phyloP scores from a whole-genome alignment of 2,113 vertebrate genomes.

The Oreotrochilus melanogaster region DNA sequence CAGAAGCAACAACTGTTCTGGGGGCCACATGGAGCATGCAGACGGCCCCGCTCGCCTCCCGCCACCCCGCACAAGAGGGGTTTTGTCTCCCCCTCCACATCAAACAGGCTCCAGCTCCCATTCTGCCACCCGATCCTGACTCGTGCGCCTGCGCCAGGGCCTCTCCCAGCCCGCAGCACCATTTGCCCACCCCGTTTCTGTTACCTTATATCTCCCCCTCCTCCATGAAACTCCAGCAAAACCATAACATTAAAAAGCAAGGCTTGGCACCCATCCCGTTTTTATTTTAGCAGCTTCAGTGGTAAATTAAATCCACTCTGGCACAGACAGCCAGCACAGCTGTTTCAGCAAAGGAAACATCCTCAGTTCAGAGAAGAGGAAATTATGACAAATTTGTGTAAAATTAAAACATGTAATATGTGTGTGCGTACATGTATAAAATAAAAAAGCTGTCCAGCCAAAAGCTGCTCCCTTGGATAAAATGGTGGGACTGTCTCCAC shows the following conservation, averaged over 20 bases:
- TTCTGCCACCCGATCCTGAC: neutral
- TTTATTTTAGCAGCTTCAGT: constrained; percentile 55
- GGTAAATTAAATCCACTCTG: constrained; percentile 57
- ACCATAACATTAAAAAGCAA: constrained; percentile 37
- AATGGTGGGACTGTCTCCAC: neutral
- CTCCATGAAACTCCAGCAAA: constrained; percentile 24
- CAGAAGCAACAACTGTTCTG: constrained; percentile 55
- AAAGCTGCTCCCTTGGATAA: constrained; percentile 19
- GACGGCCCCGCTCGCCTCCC: neutral
- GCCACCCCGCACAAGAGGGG: neutral
- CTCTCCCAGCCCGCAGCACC: neutral
- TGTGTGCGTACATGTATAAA: constrained; percentile 3
- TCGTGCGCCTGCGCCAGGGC: neutral
- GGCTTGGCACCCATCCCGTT: constrained; percentile 33
- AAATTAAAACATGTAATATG: constrained; percentile 37
- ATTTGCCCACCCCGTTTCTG: neutral
- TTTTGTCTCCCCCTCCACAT: constrained; percentile 31
- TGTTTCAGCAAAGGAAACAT: constrained; percentile 65
- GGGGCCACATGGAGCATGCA: neutral
- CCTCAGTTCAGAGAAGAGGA: constrained; percentile 41
- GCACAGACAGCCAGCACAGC: constrained; percentile 57
- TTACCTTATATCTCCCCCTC: constrained; percentile 21
- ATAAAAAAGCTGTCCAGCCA: neutral
- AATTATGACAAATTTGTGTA: constrained; percentile 44
- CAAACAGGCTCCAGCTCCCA: neutral